Evolutionary conservation across 2,113 vertebrate genomes (phyloP), one percentile per base, ranked within the genome.

Genomic region (Dolichotis patagonum): DNA sequence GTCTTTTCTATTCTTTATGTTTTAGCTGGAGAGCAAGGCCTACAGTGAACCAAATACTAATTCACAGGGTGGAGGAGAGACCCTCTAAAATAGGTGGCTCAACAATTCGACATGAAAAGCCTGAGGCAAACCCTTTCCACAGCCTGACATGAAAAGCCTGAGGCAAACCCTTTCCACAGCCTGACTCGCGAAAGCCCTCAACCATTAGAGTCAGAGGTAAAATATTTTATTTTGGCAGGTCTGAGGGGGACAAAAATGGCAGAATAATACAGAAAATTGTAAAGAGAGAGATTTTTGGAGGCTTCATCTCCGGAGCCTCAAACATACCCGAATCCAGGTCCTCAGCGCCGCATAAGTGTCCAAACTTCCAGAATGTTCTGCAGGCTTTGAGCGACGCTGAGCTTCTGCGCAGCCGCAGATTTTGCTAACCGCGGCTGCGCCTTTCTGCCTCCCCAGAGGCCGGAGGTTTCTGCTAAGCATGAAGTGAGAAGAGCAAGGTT

Each of bases 391-490:
- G 2, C 22, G 20, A 43, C 54, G 3, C 9, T 0, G 1, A 24
- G 32, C 85, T 49, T 91, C 71, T 8, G 97, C 96, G 90, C 97
- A 97, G 90, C 32, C 80, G 87, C 93, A 95, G 78, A 85, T 9
- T 20, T 11, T 0, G 5, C 16, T 1, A 26, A 5, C 7, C 1
- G 5, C 0, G 3, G 43, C n/a, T 0, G 1, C 0, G 3, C 0
- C 1, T 0, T 22, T 56, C 22, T 19, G 0, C 26, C 4, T 4
- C 28, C 28, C 7, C 26, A 5, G 14, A 38, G 46, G 46, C 56
- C 4, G 7, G 14, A 65, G 60, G 0, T 38, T 49, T 65, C 41
- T 3, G 2, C 17, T 10, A 85, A 12, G 41, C 17, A 0, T 35
- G 35, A 35, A 24, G 28, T 65, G 13, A 16, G 11, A 46, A 58